phyloP scores from a whole-genome alignment of 2,888 invertebrate genomes.

The Seladonia tumulorum region DNA sequence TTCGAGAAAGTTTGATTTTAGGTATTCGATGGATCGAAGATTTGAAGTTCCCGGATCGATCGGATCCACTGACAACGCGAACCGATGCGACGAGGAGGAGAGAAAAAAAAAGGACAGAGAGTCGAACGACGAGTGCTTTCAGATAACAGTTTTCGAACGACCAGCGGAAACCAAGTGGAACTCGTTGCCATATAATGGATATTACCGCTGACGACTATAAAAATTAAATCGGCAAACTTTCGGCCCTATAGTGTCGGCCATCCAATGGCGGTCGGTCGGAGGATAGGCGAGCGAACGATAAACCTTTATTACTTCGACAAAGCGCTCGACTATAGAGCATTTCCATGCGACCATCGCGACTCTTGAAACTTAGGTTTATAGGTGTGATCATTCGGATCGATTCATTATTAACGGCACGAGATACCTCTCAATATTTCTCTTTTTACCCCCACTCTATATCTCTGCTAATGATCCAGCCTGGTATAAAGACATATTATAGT shows the following conservation, averaged over 20 bases:
- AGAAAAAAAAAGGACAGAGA: background rate
- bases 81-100: background rate
- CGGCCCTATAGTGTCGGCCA: constrained; percentile 48
- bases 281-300: constrained; percentile 66
- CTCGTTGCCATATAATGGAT: constrained; percentile 64
- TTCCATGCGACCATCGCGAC: constrained; percentile 49
- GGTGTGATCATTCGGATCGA: constrained; percentile 57
- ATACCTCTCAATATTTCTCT: background rate
- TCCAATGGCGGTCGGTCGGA: constrained; percentile 57
- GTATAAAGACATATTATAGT: background rate
- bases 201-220: constrained; percentile 69
- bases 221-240: constrained; percentile 75
- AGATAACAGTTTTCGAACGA: constrained; percentile 62
- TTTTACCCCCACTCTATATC: background rate
- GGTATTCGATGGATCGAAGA: background rate
- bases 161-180: constrained; percentile 52
- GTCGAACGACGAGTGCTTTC: constrained; percentile 28
- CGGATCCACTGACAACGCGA: background rate
- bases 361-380: constrained; percentile 48
- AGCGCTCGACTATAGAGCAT: constrained; percentile 48
- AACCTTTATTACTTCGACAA: constrained; percentile 71
- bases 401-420: constrained; percentile 39
- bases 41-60: background rate
- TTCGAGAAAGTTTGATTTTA: background rate
- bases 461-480: background rate